phyloP scores from a whole-genome alignment of 1,140 invertebrate species.

The Drosophila tropicalis region DNA sequence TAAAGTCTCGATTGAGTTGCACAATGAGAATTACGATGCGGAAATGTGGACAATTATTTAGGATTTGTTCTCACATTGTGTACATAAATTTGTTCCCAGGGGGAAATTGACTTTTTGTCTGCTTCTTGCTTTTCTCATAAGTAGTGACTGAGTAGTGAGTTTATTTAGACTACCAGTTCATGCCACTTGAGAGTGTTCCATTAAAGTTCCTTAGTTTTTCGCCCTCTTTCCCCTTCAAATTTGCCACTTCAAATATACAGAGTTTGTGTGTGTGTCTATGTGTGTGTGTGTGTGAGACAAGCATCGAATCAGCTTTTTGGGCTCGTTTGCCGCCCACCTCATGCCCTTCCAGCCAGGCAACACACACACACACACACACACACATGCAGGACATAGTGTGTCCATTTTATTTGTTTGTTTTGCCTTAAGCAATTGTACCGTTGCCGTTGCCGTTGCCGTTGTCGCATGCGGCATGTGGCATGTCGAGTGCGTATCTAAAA shows the following conservation, averaged over 20 bases:
- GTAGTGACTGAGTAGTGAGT: conserved; percentile 2
- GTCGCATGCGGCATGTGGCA: conserved; percentile 25
- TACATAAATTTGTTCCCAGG: background rate
- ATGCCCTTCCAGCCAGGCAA: background rate
- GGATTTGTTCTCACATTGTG: conserved; percentile 5
- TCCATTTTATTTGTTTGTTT: conserved; percentile 20
- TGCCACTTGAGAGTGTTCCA: background rate
- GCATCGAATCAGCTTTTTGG: background rate
- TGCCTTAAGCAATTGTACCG: conserved; percentile 15
- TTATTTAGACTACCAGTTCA: conserved; percentile 6
- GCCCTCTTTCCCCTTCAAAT: background rate
- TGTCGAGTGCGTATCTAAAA: conserved; percentile 62
- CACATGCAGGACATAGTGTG: background rate
- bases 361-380: background rate
- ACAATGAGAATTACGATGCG: background rate
- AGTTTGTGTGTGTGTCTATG: no score
- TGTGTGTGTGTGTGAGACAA: background rate
- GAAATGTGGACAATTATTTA: conserved; percentile 5
- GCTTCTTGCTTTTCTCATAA: background rate
- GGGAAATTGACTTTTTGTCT: background rate
- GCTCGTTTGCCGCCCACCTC: background rate
- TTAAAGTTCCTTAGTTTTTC: conserved; percentile 6
- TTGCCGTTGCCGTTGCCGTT: conserved; percentile 9
- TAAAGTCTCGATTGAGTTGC: no score
- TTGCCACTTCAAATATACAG: background rate